phyloP scores from a whole-genome alignment of 2,797 vertebrate species.

The Rhinatrema bivittatum region DNA sequence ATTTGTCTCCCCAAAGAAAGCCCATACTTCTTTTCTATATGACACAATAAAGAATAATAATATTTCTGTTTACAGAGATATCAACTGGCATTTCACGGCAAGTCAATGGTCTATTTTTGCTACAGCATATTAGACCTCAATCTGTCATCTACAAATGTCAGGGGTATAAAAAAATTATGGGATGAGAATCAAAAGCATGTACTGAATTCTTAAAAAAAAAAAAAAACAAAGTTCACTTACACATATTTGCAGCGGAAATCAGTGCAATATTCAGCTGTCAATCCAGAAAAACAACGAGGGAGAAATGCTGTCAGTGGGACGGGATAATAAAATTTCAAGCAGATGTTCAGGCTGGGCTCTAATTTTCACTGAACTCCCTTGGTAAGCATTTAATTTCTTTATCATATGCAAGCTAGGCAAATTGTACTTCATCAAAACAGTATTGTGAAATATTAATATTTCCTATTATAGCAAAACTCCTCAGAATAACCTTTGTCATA shows the following conservation, averaged over 20 bases:
- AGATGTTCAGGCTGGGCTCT: slow-evolving; percentile 66
- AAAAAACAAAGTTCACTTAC: slow-evolving; percentile 57
- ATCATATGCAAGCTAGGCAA: slow-evolving; percentile 65
- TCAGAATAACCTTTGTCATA: slow-evolving; percentile 62
- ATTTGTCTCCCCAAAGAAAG: slow-evolving; percentile 72
- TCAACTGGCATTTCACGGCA: slow-evolving; percentile 76
- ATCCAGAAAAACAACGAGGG: slow-evolving; percentile 57
- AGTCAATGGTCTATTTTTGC: slow-evolving; percentile 67
- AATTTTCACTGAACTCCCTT: slow-evolving; percentile 64
- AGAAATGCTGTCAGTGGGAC: slow-evolving; percentile 50
- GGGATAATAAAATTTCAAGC: slow-evolving; percentile 70
- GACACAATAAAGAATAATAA: slow-evolving; percentile 81
- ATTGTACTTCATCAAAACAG: slow-evolving; percentile 67
- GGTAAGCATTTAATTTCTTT: slow-evolving; percentile 71
- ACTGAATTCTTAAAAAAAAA: slow-evolving; percentile 40
- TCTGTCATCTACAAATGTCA: slow-evolving; percentile 90
- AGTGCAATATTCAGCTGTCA: slow-evolving; percentile 70
- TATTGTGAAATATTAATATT: slow-evolving; percentile 70
- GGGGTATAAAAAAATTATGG: slow-evolving; percentile 47
- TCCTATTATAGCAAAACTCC: slow-evolving; percentile 66
- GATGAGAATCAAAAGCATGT: slow-evolving; percentile 51
- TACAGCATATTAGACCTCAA: slow-evolving; percentile 72
- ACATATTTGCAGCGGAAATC: slow-evolving; percentile 59
- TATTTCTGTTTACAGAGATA: slow-evolving; percentile 88
- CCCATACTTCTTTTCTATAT: slow-evolving; percentile 64